Percentiles rank a stretch among this genome's conserved stretches.
These are phyloP conservation scores for Halcyon senegalensis DNA, from an alignment of 2,113 vertebrate genomes.

Conservation along the genomic window DNA sequence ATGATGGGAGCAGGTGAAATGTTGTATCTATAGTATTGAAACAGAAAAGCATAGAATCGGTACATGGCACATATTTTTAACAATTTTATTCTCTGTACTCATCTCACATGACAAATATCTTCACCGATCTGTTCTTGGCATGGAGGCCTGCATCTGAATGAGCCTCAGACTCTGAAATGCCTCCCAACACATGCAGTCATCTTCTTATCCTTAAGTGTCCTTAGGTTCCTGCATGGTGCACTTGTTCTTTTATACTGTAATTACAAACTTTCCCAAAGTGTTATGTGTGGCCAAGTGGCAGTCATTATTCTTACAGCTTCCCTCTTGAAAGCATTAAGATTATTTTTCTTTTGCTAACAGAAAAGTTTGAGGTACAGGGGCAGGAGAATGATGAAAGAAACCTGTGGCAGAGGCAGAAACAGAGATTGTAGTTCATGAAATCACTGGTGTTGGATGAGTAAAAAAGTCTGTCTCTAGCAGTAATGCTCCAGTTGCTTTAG, in stretches of 20 bases:
- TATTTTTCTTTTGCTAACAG: background rate
- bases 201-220: background rate
- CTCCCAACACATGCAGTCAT: background rate
- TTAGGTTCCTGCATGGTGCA: background rate
- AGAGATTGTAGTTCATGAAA: background rate
- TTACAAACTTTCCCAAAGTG: background rate
- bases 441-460: background rate
- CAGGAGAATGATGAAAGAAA: background rate
- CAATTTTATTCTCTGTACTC: background rate
- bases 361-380: background rate
- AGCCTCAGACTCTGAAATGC: background rate
- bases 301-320: background rate
- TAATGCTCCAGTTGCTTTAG: background rate
- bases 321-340: background rate
- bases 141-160: background rate
- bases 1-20: background rate
- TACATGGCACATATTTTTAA: background rate
- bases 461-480: background rate
- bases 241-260: background rate
- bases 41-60: background rate
- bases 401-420: background rate
- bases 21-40: background rate
- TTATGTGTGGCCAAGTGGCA: background rate
- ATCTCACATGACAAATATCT: background rate
- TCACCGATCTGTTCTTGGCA: background rate